Evolutionary conservation across 2,797 vertebrate species (phyloP).

Genomic region (Propithecus perrieri): DNA sequence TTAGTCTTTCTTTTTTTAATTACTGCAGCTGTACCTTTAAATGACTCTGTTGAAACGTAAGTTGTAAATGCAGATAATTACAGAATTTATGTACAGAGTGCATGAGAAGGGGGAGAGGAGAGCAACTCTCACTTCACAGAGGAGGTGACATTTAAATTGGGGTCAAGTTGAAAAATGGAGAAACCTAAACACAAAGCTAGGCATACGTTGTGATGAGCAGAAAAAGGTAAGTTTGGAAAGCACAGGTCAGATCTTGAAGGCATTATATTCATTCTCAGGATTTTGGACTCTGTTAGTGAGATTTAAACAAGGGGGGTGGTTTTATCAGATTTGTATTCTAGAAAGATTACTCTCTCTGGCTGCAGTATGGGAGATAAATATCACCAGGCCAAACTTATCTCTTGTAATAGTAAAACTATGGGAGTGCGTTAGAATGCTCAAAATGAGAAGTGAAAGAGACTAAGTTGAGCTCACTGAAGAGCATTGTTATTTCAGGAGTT

Average conservation of each 20-base stretch:
- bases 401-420: not conserved
- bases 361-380: not conserved
- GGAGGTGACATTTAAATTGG: not conserved
- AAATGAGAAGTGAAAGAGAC: not conserved
- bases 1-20: not conserved
- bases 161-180: slow-evolving; percentile 41
- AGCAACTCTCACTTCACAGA: slow-evolving; percentile 29
- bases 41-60: not conserved
- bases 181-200: slow-evolving; percentile 32
- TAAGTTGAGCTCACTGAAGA: not conserved
- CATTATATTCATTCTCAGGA: slow-evolving; percentile 14
- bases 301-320: slow-evolving; percentile 14
- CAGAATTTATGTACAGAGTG: not conserved
- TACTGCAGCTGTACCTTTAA: slow-evolving; percentile 18
- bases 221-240: slow-evolving; percentile 38
- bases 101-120: not conserved
- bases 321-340: slow-evolving; percentile 23
- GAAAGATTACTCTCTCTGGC: slow-evolving; percentile 33
- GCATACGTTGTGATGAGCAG: slow-evolving; percentile 20
- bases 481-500: not conserved
- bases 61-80: slow-evolving; percentile 31
- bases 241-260: not conserved
- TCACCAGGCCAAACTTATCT: not conserved
- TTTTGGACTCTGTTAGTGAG: slow-evolving; percentile 32
- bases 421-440: not conserved